A percentile compares a stretch with the other conserved stretches of the same genome.
Conservation (phyloP, 2,113 vertebrate genomes). For the Patagioenas fasciata region DNA sequence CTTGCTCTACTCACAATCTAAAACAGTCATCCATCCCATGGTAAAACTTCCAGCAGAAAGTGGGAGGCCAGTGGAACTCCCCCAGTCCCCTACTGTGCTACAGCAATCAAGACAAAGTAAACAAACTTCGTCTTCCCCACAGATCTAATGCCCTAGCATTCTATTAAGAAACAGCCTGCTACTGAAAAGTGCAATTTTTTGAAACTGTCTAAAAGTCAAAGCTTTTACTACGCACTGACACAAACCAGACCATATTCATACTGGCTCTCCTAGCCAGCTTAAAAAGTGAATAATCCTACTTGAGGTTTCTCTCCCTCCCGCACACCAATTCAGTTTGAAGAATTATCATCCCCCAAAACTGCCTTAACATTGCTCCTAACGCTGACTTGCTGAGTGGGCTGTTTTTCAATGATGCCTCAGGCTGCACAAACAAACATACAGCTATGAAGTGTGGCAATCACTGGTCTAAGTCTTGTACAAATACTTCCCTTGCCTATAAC, state of each 20-base stretch:
- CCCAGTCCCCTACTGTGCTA: not conserved
- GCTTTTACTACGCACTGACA: not conserved
- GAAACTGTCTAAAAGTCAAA: not conserved
- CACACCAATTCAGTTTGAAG: not conserved
- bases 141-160: not conserved
- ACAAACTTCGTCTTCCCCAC: not conserved
- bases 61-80: not conserved
- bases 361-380: not conserved
- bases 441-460: not conserved
- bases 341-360: not conserved
- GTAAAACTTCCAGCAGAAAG: slow-evolving; percentile 1
- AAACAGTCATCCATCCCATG: not conserved
- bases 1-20: not conserved
- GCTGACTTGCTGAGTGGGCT: not conserved
- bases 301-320: not conserved
- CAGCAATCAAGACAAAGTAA: not conserved
- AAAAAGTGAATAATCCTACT: not conserved
- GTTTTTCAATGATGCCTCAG: not conserved
- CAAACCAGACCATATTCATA: not conserved
- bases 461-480: not conserved
- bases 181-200: not conserved
- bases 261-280: not conserved
- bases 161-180: not conserved
- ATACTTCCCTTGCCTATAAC: not conserved
- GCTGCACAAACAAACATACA: not conserved